Base-by-base conservation (phyloP, 2,888 invertebrate species). In the Apantesis nais region DNA sequence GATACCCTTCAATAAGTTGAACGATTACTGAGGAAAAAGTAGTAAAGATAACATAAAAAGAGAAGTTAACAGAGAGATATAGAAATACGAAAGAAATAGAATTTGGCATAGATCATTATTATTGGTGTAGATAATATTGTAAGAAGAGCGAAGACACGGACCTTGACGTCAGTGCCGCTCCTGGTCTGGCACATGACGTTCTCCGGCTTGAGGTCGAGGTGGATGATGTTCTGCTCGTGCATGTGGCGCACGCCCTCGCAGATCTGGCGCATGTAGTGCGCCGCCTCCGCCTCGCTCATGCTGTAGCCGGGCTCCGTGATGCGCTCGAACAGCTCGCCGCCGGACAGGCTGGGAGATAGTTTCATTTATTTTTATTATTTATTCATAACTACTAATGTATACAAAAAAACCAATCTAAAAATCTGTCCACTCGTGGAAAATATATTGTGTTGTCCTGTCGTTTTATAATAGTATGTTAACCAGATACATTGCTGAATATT, bases 161-260 rank as follows among this genome's bases (percentile, higher is more conserved):
- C 95, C 95, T 99, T 99, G 19, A 99, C 98, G 87, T 99, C 98
- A 66, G 98, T 99, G 85, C 99, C 98, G 76, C 97, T 97, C 78
- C 98, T 97, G 0, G 99, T 99, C 91, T 99, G 99, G 93, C 99
- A 99, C 99, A 99, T 99, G 76, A 99, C 99, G 91, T 99, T 99
- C 92, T 99, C 99, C 0, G 99, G 99, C 95, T 99, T 98, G 74
- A 99, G 97, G 88, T 98, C 98, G 65, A 99, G 96, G 88, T 99
- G 99, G 71, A 99, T 99, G 86, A 99, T 99, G 93, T 99, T 99
- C 95, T 98, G 98, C 86, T 99, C 99, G 90, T 99, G 99, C 99
- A 99, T 99, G 89, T 99, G 99, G 79, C 98, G 97, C 58, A 99
- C 98, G 25, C 98, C 99, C 88, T 99, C 99, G 91, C 99, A 99